A percentile compares a stretch with the other conserved stretches of the same genome.
Evolutionary conservation across 2,888 invertebrate species (phyloP).

Genomic region (Formica aserva): DNA sequence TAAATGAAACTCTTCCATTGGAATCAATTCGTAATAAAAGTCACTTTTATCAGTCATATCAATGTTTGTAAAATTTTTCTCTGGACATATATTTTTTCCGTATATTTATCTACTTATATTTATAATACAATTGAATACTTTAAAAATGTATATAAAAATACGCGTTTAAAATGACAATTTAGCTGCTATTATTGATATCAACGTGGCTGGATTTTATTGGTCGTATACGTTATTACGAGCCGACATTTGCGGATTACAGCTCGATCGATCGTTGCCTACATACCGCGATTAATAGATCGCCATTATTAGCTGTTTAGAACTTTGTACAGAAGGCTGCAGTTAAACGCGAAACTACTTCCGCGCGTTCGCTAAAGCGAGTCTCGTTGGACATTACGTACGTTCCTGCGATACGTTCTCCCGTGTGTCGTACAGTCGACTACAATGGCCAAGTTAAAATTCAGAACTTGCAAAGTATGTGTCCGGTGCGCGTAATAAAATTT

Average conservation of each 20-base stretch:
- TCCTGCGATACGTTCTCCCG: conserved; percentile 11
- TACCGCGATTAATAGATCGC: conserved; percentile 47
- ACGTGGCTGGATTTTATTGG: conserved; percentile 16
- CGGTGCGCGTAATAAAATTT: conserved; percentile 1
- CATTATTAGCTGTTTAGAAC: conserved; percentile 48
- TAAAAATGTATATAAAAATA: background rate
- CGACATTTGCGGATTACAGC: conserved; percentile 29
- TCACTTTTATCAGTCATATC: background rate
- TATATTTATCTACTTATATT: background rate
- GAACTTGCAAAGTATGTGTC: conserved; percentile 21
- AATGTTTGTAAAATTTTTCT: background rate
- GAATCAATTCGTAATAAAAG: background rate
- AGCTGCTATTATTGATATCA: background rate
- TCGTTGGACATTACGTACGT: conserved; percentile 39
- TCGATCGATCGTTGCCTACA: conserved; percentile 35
- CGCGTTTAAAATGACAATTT: background rate
- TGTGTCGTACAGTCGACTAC: background rate
- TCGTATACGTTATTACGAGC: conserved; percentile 19
- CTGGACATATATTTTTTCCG: background rate
- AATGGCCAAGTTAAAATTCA: conserved; percentile 31
- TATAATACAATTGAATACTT: background rate
- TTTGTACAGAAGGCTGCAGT: conserved; percentile 41
- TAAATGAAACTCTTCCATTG: background rate
- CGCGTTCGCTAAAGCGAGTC: conserved; percentile 24
- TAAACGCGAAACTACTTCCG: conserved; percentile 37